Base-by-base conservation (phyloP, 2,888 invertebrate genomes). In the Chaitophorus viminalis region DNA sequence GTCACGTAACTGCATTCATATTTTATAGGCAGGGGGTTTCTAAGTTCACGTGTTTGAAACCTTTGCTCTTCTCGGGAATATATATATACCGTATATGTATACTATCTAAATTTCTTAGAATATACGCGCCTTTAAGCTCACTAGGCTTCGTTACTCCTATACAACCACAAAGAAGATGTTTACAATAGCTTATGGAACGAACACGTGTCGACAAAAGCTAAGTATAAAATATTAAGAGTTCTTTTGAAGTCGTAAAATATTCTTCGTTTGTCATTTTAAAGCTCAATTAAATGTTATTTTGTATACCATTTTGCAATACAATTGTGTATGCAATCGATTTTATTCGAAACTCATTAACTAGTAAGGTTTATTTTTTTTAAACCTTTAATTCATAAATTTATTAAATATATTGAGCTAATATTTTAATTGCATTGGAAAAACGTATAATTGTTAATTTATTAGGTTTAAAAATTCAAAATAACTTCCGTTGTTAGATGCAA, bases 1-100 rank as follows among this genome's bases (percentile, higher is more conserved):
- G 79, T 74, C 86, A 86, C 86, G 86, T 86, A 79, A 4, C 29
- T n/a, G 78, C 79, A 79, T 79, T 79, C 86, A 86, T 86, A 86
- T 79, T 86, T 86, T 86, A 86, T 29, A 31, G 31, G 60, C 29
- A 70, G n/a, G 29, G 31, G 17, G 33, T 33, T 83, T 36, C 31
- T 4, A 9, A 84, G 75, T 65, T 76, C 36, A 25, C n/a, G 74
- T 29, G 54, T 82, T 82, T 11, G 29, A 84, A 46, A 31, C 83
- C 83, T 84, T 75, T 75, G 75, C 75, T 31, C 75, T 75, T 31
- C 36, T 18, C 39, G 17, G 14, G 60, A 36, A 17, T 29, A 68
- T 68, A 68, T n/a, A 65, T n/a, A n/a, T n/a, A n/a, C n/a, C n/a
- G n/a, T n/a, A n/a, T n/a, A 21, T n/a, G n/a, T 21, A 65, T 68